phyloP scores from a whole-genome alignment of 2,113 vertebrate genomes.

The Odontesthes bonariensis region DNA sequence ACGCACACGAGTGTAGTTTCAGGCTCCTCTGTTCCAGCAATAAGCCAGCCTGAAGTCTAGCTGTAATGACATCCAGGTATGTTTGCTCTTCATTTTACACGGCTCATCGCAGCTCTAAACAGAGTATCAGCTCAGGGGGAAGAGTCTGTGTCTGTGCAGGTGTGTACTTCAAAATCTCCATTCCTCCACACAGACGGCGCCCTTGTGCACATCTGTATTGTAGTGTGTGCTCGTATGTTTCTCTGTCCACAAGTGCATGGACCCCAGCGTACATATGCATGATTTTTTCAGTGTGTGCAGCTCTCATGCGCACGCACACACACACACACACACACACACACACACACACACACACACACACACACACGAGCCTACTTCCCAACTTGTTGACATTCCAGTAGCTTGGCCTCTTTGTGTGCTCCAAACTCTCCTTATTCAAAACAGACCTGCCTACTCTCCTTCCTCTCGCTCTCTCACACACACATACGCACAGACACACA shows the following conservation, averaged over 20 bases:
- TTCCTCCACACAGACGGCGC: not conserved
- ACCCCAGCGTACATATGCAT: slow-evolving; percentile 4
- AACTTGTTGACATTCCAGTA: slow-evolving; percentile 79
- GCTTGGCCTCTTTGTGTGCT: slow-evolving; percentile 61
- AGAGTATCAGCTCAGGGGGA: slow-evolving; percentile 39
- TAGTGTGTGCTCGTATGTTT: not conserved
- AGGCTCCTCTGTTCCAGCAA: slow-evolving; percentile 39
- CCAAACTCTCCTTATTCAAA: slow-evolving; percentile 67
- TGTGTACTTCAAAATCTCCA: slow-evolving; percentile 7
- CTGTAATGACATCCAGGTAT: slow-evolving; percentile 81
- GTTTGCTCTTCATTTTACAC: slow-evolving; percentile 81
- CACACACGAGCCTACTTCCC: slow-evolving; percentile 23
- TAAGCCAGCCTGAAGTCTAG: slow-evolving; percentile 57
- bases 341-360: not conserved
- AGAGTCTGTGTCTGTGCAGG: not conserved
- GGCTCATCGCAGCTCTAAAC: slow-evolving; percentile 75
- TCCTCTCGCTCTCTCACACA: not conserved
- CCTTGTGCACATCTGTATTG: slow-evolving; percentile 35
- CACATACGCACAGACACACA: slow-evolving; percentile 14
- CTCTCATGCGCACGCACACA: not conserved
- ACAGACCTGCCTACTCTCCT: slow-evolving; percentile 47
- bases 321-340: not conserved
- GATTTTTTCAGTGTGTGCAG: not conserved
- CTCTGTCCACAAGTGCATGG: not conserved
- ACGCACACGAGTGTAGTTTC: slow-evolving; percentile 9